Conservation (phyloP, 2,113 vertebrate species). For the Phainopepla nitens region DNA sequence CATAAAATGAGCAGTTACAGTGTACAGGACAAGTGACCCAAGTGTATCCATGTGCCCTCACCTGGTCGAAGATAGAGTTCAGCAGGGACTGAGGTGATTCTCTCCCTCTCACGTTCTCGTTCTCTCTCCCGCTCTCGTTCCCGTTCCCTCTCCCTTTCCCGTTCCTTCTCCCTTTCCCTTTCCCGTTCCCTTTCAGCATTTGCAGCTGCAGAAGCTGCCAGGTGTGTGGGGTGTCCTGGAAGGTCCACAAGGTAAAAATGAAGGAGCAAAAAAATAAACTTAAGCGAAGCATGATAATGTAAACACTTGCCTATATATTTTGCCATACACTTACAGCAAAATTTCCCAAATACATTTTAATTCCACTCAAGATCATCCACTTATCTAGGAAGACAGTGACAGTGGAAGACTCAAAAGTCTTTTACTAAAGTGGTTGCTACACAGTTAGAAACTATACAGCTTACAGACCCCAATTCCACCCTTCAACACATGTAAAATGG, state of each 20-base stretch:
- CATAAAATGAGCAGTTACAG: neutral
- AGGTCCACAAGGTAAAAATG: neutral
- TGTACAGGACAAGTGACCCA: neutral
- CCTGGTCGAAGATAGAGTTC: constrained; percentile 78
- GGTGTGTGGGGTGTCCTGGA: constrained; percentile 85
- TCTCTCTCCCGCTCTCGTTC: constrained; percentile 65
- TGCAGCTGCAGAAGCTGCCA: constrained; percentile 79
- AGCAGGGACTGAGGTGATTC: constrained; percentile 62
- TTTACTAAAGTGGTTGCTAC: neutral
- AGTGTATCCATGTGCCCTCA: neutral
- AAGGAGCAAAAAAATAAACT: neutral
- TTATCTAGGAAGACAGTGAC: neutral
- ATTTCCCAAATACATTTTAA: neutral
- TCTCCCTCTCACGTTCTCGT: constrained; percentile 70
- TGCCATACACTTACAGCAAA: neutral
- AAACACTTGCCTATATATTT: neutral
- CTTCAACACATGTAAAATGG: neutral
- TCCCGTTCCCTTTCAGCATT: constrained; percentile 81
- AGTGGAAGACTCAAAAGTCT: neutral
- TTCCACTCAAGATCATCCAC: neutral
- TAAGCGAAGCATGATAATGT: neutral
- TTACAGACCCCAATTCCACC: neutral
- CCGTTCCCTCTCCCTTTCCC: constrained; percentile 71
- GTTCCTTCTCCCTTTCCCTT: constrained; percentile 72
- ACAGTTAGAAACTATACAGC: neutral